Evolutionary conservation across 2,797 vertebrate species (phyloP).

Genomic region (Schizopygopsis pylzovi): DNA sequence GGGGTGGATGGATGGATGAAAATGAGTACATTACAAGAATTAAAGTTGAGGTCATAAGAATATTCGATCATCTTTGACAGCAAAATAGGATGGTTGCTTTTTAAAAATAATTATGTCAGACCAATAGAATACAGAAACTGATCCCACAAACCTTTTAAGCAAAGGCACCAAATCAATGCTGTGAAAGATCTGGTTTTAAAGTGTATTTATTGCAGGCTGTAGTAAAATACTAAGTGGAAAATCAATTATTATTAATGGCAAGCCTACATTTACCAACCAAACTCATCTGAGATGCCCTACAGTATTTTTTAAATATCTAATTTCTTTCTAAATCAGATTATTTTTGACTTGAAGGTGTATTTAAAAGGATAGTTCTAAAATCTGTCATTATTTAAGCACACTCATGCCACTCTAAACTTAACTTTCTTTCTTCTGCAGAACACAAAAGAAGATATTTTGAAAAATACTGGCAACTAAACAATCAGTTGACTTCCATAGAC

Average conservation of each 20-base stretch:
- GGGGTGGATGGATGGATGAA: neutral
- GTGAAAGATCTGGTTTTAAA: neutral
- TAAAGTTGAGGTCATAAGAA: constrained; percentile 4
- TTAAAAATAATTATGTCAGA: constrained; percentile 22
- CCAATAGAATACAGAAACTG: constrained; percentile 10
- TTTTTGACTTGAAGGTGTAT: neutral
- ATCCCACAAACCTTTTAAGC: constrained; percentile 43
- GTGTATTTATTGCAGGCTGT: neutral
- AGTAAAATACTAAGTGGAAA: constrained; percentile 16
- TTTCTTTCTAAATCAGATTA: neutral
- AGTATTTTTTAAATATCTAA: neutral
- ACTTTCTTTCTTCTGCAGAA: neutral
- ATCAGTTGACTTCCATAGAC: neutral
- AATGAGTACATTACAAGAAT: neutral
- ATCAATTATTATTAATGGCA: neutral
- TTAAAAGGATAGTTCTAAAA: neutral
- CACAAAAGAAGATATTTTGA: neutral
- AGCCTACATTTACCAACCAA: neutral
- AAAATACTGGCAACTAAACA: neutral
- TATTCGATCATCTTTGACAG: neutral
- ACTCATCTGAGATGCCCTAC: neutral
- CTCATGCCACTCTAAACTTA: neutral
- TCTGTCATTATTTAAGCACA: neutral
- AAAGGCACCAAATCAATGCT: constrained; percentile 18
- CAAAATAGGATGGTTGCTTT: neutral